Conservation (phyloP, 2,797 vertebrate genomes). For the Lophotriccus pileatus region DNA sequence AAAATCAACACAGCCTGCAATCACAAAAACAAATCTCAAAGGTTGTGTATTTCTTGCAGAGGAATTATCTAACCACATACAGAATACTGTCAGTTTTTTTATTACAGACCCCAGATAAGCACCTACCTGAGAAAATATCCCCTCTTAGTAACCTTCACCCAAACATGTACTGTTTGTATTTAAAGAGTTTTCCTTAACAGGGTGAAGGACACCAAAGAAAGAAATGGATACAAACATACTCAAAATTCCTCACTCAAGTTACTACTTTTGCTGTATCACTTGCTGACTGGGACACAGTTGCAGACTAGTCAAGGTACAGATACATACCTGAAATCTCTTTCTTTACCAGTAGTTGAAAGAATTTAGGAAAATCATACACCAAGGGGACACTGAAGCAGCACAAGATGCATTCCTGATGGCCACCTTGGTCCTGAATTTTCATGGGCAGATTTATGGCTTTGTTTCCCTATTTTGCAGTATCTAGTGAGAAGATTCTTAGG, state of each 20-base stretch:
- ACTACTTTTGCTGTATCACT: not conserved
- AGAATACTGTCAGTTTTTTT: not conserved
- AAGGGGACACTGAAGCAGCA: fast-evolving
- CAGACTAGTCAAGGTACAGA: not conserved
- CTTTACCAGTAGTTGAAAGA: not conserved
- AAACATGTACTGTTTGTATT: not conserved
- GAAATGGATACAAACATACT: not conserved
- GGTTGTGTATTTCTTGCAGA: not conserved
- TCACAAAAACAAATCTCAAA: not conserved
- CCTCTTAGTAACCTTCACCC: not conserved
- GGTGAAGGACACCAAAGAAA: not conserved
- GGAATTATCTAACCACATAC: not conserved
- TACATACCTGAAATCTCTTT: not conserved
- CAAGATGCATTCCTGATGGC: not conserved
- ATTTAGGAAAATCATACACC: not conserved
- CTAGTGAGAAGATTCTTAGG: not conserved
- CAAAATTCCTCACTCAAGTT: not conserved
- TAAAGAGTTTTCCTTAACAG: not conserved
- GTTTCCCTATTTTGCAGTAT: not conserved
- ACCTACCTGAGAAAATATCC: not conserved
- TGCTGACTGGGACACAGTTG: not conserved
- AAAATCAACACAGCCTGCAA: constrained; percentile 67
- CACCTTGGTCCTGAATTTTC: not conserved
- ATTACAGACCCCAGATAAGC: not conserved
- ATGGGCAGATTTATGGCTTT: not conserved